Base-by-base conservation (phyloP, 37 sponge, comb jelly and placozoan species). In the Aplysina aerophoba region DNA sequence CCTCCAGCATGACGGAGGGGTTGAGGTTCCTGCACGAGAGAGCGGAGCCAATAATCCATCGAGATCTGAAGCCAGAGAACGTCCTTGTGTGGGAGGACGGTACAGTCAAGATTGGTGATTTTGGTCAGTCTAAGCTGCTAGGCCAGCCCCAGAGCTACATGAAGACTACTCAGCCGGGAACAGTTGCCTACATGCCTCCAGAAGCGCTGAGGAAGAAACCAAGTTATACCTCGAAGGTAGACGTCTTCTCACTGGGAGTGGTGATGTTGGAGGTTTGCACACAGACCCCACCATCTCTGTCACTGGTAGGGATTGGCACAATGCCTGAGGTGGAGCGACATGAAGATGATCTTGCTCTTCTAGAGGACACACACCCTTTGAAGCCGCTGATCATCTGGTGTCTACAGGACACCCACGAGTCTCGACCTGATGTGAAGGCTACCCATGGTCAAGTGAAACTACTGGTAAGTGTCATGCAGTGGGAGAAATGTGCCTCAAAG, bases 301-400 rank as follows among this genome's bases (percentile, higher is more conserved):
- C 54, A 4, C 8, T 75, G 53, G n/a, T 8, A 25, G 78, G 53
- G 4, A 75, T 75, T 40, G 54, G 78, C 25, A 15, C 75, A 25
- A 64, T 81, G 37, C 83, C 82, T 27, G 88, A 88, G 65, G 15
- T 73, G 27, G 82, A 88, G 28, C 80, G 88, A 55, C 88, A 83
- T 0, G 20, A 22, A 15, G 61, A 55, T 1, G 77, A 88, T 36
- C 60, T 88, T 22, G 15, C 15, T 4, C 22, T 57, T 1, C 15
- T 88, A 19, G 28, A 44, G 4, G 20, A 3, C 11, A 28, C 25
- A 21, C 88, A 88, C 33, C 83, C 74, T 3, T 64, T 88, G 37
- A 39, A 63, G 55, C 74, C 67, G 21, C 5, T 73, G 39, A 53
- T 57, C 12, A 1, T 54, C 15, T 17, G 66, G 28, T 88, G 88